phyloP scores from a whole-genome alignment of 2,113 vertebrate genomes.

The Bettongia penicillata region DNA sequence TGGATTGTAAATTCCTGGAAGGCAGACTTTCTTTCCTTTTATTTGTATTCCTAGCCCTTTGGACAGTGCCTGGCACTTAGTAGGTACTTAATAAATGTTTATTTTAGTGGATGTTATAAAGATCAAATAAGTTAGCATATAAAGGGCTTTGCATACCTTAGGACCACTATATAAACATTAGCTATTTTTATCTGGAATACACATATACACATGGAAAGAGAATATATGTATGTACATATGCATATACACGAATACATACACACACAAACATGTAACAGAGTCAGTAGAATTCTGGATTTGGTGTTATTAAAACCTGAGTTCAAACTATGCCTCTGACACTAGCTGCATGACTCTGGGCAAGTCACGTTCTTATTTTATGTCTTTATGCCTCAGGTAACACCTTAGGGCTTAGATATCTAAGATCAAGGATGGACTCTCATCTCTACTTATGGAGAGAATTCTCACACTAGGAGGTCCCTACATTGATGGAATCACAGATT shows the following conservation, averaged over 20 bases:
- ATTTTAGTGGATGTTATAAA: background rate
- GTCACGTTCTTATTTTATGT: background rate
- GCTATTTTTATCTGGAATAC: background rate
- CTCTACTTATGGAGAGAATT: background rate
- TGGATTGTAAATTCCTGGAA: background rate
- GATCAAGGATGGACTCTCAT: background rate
- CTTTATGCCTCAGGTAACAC: background rate
- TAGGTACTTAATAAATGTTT: background rate
- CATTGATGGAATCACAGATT: background rate
- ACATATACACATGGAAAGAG: too few relatives aligned
- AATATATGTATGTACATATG: too few relatives aligned
- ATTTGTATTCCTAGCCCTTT: background rate
- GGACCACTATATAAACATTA: background rate
- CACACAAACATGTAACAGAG: background rate
- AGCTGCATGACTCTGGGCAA: background rate
- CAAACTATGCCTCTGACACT: background rate
- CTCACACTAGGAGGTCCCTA: background rate
- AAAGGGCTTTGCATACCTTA: background rate
- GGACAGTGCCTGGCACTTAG: background rate
- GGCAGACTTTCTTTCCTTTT: background rate
- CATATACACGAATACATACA: background rate
- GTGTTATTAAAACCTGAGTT: background rate
- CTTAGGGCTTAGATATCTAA: background rate
- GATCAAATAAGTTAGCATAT: background rate
- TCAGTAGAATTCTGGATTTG: background rate